A percentile compares a stretch with the other conserved stretches of the same genome.
Evolutionary conservation across 2,888 invertebrate genomes (phyloP).

Genomic region (Protula sp.): DNA sequence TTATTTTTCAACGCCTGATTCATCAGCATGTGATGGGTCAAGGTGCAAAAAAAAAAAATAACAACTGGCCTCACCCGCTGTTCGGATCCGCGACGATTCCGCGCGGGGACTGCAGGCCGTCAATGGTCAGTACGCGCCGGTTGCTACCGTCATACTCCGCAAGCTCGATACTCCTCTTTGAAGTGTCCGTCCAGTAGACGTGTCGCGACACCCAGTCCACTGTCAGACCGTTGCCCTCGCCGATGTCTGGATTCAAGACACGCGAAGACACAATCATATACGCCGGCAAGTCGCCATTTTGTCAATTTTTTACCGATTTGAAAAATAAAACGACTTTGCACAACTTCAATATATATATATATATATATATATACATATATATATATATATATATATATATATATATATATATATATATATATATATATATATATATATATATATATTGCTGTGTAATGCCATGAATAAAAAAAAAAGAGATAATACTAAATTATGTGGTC

Average conservation of each 20-base stretch:
- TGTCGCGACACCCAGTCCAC: conserved; percentile 43
- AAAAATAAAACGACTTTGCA: too few species aligned
- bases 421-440: too few species aligned
- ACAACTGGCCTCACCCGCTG: conserved; percentile 41
- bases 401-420: not conserved
- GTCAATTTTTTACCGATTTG: too few species aligned
- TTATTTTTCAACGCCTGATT: too few species aligned
- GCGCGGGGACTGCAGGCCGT: conserved; percentile 31
- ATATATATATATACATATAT: not conserved
- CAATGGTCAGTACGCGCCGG: conserved; percentile 27
- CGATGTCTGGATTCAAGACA: conserved; percentile 13
- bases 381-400: too few species aligned
- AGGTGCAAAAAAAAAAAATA: too few species aligned
- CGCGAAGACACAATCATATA: not conserved
- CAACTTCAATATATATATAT: too few species aligned
- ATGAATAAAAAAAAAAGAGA: too few species aligned
- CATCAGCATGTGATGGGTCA: too few species aligned
- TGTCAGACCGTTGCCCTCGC: conserved; percentile 38
- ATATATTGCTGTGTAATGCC: too few species aligned
- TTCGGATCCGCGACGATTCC: conserved; percentile 41
- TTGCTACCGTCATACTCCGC: conserved; percentile 39
- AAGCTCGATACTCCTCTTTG: conserved; percentile 34
- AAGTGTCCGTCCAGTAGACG: conserved; percentile 46
- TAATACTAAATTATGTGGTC: too few species aligned
- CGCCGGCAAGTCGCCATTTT: too few species aligned